These are phyloP conservation scores for Heterochromis multidens DNA, from an alignment of 2,113 vertebrate genomes.

Conservation along the genomic window DNA sequence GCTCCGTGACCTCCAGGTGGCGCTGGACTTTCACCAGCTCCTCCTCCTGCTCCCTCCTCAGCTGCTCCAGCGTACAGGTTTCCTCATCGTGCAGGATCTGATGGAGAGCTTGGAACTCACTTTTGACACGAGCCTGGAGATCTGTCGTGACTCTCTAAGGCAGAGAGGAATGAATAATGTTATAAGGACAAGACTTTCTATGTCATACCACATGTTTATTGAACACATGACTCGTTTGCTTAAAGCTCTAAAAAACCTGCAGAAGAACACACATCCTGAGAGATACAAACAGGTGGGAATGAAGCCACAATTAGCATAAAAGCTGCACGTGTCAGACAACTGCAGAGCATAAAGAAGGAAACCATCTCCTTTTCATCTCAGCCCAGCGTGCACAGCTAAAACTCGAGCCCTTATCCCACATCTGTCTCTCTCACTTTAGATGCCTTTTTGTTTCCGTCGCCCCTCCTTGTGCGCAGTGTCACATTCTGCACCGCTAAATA, in stretches of 20 bases:
- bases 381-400: neutral
- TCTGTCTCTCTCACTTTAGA: neutral
- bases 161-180: neutral
- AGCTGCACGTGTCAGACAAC: neutral
- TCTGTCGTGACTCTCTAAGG: constrained; percentile 60
- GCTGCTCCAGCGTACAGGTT: constrained; percentile 69
- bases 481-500: constrained; percentile 11
- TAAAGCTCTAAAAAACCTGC: neutral
- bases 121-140: constrained; percentile 70
- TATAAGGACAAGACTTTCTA: neutral
- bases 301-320: neutral
- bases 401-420: neutral
- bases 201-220: neutral
- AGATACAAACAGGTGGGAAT: neutral
- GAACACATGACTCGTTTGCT: neutral
- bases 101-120: constrained; percentile 79
- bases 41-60: constrained; percentile 69
- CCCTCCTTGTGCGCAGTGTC: neutral
- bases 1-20: constrained; percentile 59
- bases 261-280: neutral
- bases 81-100: constrained; percentile 80
- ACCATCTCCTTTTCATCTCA: constrained; percentile 16
- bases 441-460: neutral
- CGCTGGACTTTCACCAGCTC: constrained; percentile 60
- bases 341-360: neutral